Base-by-base conservation (phyloP, 1,140 invertebrate species). In the Bombus impatiens region DNA sequence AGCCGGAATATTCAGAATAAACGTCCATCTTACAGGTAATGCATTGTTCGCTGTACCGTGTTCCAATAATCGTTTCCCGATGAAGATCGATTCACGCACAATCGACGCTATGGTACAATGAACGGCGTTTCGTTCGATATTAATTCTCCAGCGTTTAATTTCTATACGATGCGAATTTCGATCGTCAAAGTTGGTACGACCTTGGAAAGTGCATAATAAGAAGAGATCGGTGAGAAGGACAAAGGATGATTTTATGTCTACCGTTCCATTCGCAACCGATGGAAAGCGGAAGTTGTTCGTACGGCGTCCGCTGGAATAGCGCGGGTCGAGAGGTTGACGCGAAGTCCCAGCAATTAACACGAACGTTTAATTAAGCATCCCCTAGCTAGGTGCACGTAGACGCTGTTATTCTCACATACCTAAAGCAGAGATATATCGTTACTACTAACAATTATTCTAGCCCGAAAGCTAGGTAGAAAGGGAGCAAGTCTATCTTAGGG, bases 341-440 rank as follows among this genome's bases (percentile, higher is more conserved):
- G 78, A 90, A 94, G 93, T 93, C 91, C 84, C 91, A 92, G 92
- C 93, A 94, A 94, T 94, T 94, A 94, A 94, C 92, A 92, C 91
- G 89, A 94, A 92, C 89, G 91, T 94, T 94, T 94, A 94, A 94
- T 94, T 94, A 93, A 94, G 92, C 92, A 92, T 93, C 89, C 91
- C 79, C 83, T 44, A 42, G 86, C 86, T 91, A 88, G 88, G 84
- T 89, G 88, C 89, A 88, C 85, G 88, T 90, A 92, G 89, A 92
- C 89, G 91, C 89, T 92, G 91, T 92, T 93, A 93, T 93, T 93
- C 92, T 93, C 92, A 93, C 93, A 93, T 93, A 93, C 92, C 92
- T 93, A 82, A 87, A 89, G 84, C 86, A 84, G 88, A 93, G 92
- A 93, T 93, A 93, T 93, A 93, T 93, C 88, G 91, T 91, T 92